A percentile compares a stretch with the other conserved stretches of the same genome.
Evolutionary conservation across 2,888 invertebrate species (phyloP).

Genomic region (Phengaris alcon): DNA sequence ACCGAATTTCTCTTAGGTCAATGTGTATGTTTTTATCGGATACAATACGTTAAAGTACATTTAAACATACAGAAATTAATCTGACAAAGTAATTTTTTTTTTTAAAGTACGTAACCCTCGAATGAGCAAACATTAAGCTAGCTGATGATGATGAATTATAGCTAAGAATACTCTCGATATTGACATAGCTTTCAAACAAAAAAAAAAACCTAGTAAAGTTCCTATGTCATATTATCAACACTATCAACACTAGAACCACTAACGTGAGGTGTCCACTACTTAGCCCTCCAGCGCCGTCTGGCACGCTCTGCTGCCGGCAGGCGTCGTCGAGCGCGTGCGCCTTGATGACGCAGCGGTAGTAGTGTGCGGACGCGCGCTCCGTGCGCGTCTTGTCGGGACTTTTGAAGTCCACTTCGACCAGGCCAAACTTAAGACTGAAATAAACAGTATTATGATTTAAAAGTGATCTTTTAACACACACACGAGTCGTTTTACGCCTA

Average conservation of each 20-base stretch:
- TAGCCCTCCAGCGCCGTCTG: background rate
- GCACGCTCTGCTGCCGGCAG: background rate
- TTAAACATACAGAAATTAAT: no score
- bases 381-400: conserved; percentile 21
- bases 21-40: no score
- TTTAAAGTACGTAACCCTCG: no score
- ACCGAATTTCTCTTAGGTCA: no score
- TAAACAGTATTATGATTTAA: background rate
- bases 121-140: no score
- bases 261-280: background rate
- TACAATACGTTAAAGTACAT: no score
- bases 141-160: no score
- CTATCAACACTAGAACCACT: background rate
- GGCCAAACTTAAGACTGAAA: conserved; percentile 3
- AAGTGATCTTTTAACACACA: no score
- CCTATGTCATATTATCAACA: background rate
- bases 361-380: conserved; percentile 22
- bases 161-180: no score
- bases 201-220: background rate
- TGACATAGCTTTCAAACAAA: no score
- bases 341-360: conserved; percentile 27
- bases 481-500: no score
- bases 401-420: conserved; percentile 27
- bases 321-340: background rate
- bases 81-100: no score